Evolutionary conservation across 2,888 invertebrate genomes (phyloP).

Genomic region (Mantis religiosa): DNA sequence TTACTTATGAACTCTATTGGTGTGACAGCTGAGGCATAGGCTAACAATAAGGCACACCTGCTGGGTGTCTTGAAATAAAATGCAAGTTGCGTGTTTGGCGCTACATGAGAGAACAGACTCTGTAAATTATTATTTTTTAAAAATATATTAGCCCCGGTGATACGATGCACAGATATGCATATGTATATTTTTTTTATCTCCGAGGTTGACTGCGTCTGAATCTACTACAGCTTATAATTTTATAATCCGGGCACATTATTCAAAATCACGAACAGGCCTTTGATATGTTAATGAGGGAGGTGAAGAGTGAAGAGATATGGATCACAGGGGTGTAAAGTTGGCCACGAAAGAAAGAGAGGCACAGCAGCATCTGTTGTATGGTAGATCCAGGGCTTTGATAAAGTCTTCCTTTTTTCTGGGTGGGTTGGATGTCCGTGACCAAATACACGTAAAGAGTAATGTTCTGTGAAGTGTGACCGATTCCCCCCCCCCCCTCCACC

Average conservation of each 20-base stretch:
- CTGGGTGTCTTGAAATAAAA: background rate
- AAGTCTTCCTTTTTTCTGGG: background rate
- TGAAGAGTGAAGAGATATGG: background rate
- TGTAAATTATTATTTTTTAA: background rate
- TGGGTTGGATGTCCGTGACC: background rate
- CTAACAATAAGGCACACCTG: background rate
- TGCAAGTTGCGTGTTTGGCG: background rate
- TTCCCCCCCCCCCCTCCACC: background rate
- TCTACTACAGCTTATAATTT: background rate
- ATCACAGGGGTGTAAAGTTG: background rate
- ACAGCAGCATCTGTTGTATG: background rate
- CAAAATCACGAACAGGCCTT: conserved; percentile 20
- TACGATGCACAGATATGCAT: background rate
- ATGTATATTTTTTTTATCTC: background rate
- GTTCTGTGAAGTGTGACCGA: background rate
- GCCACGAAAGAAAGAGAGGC: background rate
- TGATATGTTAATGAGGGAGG: conserved; percentile 23
- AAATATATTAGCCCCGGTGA: background rate
- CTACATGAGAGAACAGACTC: background rate
- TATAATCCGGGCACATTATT: conserved; percentile 14
- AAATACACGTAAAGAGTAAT: background rate
- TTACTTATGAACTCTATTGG: too few relatives aligned
- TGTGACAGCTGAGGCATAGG: background rate
- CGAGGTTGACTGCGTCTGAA: background rate
- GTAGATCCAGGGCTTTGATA: background rate